Conservation (phyloP, 2,797 vertebrate species). For the Megaceryle alcyon region DNA sequence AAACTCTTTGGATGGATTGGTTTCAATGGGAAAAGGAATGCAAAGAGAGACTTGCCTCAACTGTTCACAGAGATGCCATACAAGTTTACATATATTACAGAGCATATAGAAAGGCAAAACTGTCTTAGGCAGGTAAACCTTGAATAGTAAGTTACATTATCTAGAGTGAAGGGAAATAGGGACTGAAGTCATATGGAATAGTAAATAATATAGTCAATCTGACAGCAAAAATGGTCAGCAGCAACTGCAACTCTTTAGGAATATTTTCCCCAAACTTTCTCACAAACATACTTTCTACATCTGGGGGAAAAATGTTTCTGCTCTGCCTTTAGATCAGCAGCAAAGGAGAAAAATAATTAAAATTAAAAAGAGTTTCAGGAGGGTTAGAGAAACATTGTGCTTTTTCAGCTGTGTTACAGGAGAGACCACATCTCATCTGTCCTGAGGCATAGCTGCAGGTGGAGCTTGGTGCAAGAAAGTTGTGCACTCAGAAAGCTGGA, state of each 20-base stretch:
- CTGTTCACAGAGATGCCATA: not conserved
- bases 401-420: not conserved
- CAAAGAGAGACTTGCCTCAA: not conserved
- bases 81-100: not conserved
- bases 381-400: fast-evolving
- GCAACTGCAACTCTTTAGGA: not conserved
- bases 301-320: not conserved
- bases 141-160: not conserved
- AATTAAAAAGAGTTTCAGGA: not conserved
- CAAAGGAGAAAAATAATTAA: not conserved
- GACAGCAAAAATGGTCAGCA: not conserved
- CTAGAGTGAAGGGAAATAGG: not conserved
- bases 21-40: not conserved
- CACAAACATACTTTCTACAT: not conserved
- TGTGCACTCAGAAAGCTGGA: not conserved
- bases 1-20: not conserved
- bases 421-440: not conserved
- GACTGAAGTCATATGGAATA: not conserved
- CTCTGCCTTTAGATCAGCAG: not conserved
- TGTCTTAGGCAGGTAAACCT: not conserved
- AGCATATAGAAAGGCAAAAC: not conserved
- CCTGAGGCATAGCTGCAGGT: not conserved
- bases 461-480: not conserved
- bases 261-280: not conserved
- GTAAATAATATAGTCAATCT: not conserved